Evolutionary conservation across 1,140 invertebrate genomes (phyloP).

Genomic region (Pseudomyrmex sp.): DNA sequence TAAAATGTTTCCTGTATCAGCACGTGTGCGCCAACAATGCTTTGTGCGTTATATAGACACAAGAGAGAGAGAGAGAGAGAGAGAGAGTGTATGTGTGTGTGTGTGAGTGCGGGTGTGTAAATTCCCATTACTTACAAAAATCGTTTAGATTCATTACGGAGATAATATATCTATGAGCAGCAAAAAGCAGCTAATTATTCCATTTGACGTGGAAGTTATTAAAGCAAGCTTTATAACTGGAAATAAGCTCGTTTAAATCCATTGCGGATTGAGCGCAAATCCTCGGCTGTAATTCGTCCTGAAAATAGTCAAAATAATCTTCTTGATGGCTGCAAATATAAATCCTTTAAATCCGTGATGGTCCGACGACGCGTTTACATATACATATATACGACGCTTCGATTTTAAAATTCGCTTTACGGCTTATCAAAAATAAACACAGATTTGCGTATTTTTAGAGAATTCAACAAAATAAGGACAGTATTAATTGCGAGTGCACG

Average conservation of each 20-base stretch:
- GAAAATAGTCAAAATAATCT: conserved; percentile 24
- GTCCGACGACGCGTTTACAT: not conserved
- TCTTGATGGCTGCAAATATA: conserved; percentile 1
- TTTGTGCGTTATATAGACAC: not conserved
- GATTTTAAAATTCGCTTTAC: not conserved
- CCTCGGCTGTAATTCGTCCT: not conserved
- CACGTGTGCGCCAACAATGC: not conserved
- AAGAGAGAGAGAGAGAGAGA: too few species aligned
- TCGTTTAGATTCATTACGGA: conserved; percentile 10
- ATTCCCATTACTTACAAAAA: conserved; percentile 1
- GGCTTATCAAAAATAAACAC: not conserved
- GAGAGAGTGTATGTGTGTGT: too few species aligned
- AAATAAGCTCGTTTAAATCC: conserved; percentile 47
- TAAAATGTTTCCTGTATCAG: conserved; percentile 4
- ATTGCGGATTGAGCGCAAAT: conserved; percentile 14
- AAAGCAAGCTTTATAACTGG: conserved; percentile 11
- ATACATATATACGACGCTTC: not conserved
- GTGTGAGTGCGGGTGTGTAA: not conserved
- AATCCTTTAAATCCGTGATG: conserved; percentile 14
- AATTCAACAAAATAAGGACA: not conserved
- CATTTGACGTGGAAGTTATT: conserved; percentile 15
- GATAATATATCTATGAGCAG: conserved; percentile 7
- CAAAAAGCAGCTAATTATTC: conserved; percentile 23
- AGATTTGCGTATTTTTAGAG: not conserved
- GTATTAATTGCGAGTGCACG: not conserved